A percentile compares a stretch with the other conserved stretches of the same genome.
Evolutionary conservation across 2,113 vertebrate species (phyloP).

Genomic region (Apistogramma diplotaenia): DNA sequence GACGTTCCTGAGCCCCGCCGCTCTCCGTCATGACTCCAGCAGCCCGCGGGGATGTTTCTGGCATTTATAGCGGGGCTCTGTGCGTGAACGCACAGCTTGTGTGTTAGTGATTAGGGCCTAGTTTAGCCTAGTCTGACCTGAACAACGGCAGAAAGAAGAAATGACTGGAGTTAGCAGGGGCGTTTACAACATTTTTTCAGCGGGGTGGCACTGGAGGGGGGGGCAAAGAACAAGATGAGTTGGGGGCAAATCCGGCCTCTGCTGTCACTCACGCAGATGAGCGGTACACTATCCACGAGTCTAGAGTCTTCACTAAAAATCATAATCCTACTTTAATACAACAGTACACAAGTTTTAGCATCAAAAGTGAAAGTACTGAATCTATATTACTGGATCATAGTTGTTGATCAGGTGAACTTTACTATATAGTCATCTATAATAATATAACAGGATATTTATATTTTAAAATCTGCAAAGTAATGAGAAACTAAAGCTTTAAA

Average conservation of each 20-base stretch:
- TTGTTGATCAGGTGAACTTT: no score
- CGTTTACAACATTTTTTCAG: neutral
- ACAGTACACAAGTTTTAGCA: no score
- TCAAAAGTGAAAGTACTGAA: no score
- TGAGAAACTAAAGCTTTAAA: no score
- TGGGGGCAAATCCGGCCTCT: neutral
- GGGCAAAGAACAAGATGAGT: neutral
- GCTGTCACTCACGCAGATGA: neutral
- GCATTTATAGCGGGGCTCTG: constrained; percentile 5
- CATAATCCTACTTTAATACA: neutral
- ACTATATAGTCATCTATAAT: no score
- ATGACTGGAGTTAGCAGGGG: neutral
- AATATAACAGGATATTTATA: no score
- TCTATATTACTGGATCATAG: no score
- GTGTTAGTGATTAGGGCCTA: neutral
- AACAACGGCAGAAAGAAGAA: neutral
- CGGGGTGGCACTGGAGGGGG: neutral
- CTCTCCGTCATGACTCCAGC: constrained; percentile 49
- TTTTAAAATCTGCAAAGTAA: no score
- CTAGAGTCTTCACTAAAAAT: neutral
- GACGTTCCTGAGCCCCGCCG: constrained; percentile 4
- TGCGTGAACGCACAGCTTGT: neutral
- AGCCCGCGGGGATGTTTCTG: neutral
- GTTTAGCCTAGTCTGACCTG: neutral
- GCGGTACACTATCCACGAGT: neutral